Conservation (phyloP, 2,797 vertebrate species). For the Tinamus major region DNA sequence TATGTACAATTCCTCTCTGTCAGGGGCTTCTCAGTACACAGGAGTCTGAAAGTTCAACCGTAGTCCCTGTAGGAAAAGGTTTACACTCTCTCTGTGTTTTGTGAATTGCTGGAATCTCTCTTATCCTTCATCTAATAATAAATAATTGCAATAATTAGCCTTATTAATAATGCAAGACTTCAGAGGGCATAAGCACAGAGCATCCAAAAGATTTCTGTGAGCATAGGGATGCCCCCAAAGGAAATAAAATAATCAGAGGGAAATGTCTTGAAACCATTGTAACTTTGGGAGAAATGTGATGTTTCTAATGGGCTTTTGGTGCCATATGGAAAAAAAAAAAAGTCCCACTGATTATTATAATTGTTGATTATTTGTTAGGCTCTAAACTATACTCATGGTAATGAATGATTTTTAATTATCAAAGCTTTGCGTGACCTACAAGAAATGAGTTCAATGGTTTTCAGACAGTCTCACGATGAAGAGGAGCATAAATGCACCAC, state of each 20-base stretch:
- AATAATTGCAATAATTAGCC: constrained; percentile 64
- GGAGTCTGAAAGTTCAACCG: neutral
- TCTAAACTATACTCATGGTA: neutral
- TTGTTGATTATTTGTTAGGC: constrained; percentile 35
- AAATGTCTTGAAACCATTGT: constrained; percentile 23
- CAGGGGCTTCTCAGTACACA: neutral
- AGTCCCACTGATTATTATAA: neutral
- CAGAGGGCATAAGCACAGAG: constrained; percentile 2
- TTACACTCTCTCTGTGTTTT: neutral
- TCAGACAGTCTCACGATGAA: neutral
- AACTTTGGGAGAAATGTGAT: constrained; percentile 17
- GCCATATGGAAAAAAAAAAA: neutral
- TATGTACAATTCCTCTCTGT: neutral
- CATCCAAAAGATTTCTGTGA: constrained; percentile 27
- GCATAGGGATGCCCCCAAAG: neutral
- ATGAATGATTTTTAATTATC: constrained; percentile 57
- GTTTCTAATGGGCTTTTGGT: neutral
- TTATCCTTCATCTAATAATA: constrained; percentile 48
- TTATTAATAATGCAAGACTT: constrained; percentile 65
- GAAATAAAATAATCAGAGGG: constrained; percentile 46
- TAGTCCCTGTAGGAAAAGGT: neutral
- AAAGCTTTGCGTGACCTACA: neutral
- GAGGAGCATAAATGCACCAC: neutral
- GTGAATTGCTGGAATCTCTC: constrained; percentile 29
- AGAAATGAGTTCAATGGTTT: neutral